phyloP scores from a whole-genome alignment of 2,797 vertebrate genomes.

The Geotrypetes seraphini region DNA sequence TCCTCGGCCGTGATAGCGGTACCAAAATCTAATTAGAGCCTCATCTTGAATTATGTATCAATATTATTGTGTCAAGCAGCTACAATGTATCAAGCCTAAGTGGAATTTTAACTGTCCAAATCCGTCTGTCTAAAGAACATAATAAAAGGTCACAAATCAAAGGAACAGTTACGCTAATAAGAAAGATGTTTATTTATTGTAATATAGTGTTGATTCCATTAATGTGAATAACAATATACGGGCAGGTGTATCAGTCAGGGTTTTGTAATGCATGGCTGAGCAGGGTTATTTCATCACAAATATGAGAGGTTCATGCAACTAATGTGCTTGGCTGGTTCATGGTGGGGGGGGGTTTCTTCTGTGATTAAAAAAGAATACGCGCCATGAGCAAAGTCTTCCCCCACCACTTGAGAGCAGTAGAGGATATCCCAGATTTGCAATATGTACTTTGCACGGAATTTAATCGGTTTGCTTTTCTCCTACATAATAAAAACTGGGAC shows the following conservation, averaged over 20 bases:
- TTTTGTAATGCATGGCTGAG: slow-evolving; percentile 1
- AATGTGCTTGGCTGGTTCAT: too few relatives aligned
- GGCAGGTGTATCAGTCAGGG: slow-evolving; percentile 20
- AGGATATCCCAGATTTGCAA: too few relatives aligned
- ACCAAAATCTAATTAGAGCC: slow-evolving; percentile 91
- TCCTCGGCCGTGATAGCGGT: slow-evolving; percentile 58
- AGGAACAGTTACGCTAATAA: slow-evolving; percentile 40
- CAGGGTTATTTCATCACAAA: neutral
- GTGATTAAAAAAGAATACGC: too few relatives aligned
- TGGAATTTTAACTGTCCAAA: slow-evolving; percentile 69
- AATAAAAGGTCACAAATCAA: slow-evolving; percentile 57
- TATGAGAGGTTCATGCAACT: too few relatives aligned
- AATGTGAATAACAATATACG: slow-evolving; percentile 5
- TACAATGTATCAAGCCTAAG: slow-evolving; percentile 68
- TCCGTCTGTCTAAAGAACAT: slow-evolving; percentile 53
- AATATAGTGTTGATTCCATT: slow-evolving; percentile 22
- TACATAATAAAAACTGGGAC: too few relatives aligned
- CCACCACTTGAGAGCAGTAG: too few relatives aligned
- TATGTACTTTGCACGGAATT: too few relatives aligned
- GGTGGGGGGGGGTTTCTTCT: too few relatives aligned
- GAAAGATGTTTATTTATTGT: slow-evolving; percentile 28
- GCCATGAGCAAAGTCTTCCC: too few relatives aligned
- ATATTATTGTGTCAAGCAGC: slow-evolving; percentile 81
- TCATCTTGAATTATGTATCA: slow-evolving; percentile 84
- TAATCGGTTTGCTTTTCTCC: too few relatives aligned